Evolutionary conservation across 2,113 vertebrate genomes (phyloP).

Genomic region (Dicaeum eximium): DNA sequence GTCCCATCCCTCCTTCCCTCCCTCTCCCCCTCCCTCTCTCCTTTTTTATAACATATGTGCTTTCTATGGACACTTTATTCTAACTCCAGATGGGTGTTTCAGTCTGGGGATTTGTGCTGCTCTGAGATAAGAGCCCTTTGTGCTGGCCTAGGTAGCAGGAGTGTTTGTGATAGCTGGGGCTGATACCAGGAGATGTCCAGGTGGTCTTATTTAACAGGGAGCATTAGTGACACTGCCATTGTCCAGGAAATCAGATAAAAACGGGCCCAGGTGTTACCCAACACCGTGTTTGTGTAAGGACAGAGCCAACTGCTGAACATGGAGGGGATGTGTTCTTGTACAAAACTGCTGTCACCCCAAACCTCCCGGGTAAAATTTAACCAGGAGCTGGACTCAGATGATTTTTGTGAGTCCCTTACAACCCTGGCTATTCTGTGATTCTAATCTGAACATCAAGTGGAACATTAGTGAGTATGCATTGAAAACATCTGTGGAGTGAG

Average conservation of each 20-base stretch:
- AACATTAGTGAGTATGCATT: background rate
- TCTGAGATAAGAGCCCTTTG: constrained; percentile 18
- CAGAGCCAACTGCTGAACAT: background rate
- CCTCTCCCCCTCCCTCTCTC: no score
- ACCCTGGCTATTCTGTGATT: background rate
- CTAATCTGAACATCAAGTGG: background rate
- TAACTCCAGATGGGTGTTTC: constrained; percentile 51
- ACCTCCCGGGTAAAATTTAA: background rate
- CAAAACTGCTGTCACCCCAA: background rate
- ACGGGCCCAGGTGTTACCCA: constrained; percentile 21
- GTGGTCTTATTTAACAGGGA: constrained; percentile 34
- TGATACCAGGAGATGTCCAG: constrained; percentile 30
- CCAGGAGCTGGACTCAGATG: background rate
- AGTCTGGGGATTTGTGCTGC: constrained; percentile 32
- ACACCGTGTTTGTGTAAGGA: constrained; percentile 14
- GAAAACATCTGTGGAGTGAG: background rate
- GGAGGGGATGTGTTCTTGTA: background rate
- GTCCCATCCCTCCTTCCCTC: background rate
- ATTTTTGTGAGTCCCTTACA: background rate
- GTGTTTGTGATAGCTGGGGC: constrained; percentile 37
- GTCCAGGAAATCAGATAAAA: constrained; percentile 43
- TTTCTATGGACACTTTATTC: constrained; percentile 12
- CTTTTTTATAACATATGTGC: background rate
- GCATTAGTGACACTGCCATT: constrained; percentile 11
- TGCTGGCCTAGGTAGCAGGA: background rate